Conservation (phyloP, 2,797 vertebrate species). For the Peromyscus aztecus region DNA sequence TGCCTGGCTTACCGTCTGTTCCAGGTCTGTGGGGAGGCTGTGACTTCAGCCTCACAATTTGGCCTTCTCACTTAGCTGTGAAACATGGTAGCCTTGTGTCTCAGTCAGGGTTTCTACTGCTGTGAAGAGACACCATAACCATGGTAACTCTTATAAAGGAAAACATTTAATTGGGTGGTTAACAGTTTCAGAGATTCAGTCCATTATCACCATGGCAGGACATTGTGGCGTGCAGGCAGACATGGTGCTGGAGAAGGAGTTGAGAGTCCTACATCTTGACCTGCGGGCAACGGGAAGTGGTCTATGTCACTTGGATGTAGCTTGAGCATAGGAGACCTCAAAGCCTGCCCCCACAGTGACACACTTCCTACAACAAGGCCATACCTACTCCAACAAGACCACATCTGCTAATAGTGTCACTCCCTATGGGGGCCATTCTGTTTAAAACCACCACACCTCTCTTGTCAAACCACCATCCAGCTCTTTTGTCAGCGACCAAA, state of each 20-base stretch:
- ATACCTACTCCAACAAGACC: background rate
- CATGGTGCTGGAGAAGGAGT: background rate
- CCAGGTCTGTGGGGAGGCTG: background rate
- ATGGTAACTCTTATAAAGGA: background rate
- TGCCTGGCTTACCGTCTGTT: background rate
- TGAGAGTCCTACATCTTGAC: background rate
- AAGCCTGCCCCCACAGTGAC: background rate
- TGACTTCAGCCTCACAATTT: accelerated
- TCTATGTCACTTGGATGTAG: background rate
- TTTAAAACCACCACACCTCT: background rate
- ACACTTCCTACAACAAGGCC: background rate
- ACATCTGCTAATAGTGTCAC: background rate
- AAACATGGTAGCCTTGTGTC: background rate
- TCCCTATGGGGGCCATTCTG: background rate
- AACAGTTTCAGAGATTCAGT: background rate
- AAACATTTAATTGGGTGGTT: background rate
- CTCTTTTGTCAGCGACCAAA: no score
- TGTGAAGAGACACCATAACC: background rate
- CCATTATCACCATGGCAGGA: background rate
- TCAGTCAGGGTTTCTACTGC: background rate
- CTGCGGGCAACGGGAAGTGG: background rate
- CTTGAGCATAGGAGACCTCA: background rate
- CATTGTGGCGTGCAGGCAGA: background rate
- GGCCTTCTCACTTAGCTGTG: no score
- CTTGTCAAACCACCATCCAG: background rate